Evolutionary conservation across 2,888 invertebrate species (phyloP), one percentile per base, ranked within the genome.

Genomic region (Pammene fasciana): DNA sequence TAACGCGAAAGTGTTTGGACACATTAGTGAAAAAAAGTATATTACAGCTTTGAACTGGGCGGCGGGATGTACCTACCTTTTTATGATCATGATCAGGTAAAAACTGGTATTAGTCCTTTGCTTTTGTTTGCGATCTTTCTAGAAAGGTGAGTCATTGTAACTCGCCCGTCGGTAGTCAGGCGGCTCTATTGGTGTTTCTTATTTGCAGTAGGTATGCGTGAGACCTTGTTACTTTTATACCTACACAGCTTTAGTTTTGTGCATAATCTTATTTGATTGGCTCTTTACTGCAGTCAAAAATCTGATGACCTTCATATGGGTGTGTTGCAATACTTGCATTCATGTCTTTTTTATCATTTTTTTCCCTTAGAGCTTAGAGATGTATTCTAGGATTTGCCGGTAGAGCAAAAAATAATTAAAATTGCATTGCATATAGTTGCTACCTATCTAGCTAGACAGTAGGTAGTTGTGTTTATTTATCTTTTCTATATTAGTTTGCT

Each of bases 31-130:
- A 59, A 66, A 57, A 65, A 66, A 45, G n/a, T 14, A 14, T 41
- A 50, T 50, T 2, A 41, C 14, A 38, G 26, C 50, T 59, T 50
- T 52, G 52, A 67, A 45, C 13, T 57, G 43, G 50, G 10, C 52
- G 43, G 59, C 45, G 45, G 45, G 46, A 46, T 61, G 16, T 45
- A 46, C 60, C 45, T 46, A 54, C 5, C 5, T 67, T 54, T 60
- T n/a, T n/a, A n/a, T n/a, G n/a, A n/a, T n/a, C n/a, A 59, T 45
- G 43, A 50, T 41, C 68, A 64, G 68, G 68, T 68, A 64, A 16
- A 57, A 48, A 46, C 38, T 38, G 38, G 26, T 26, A 67, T 10
- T 26, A 41, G 14, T 26, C 48, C 43, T 59, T 65, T 41, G 65
- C 46, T 54, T 55, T 57, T 67, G 60, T 67, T 57, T 48, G 50